These are phyloP conservation scores for Abscondita cerata DNA, from an alignment of 2,888 invertebrate genomes.

Conservation along the genomic window DNA sequence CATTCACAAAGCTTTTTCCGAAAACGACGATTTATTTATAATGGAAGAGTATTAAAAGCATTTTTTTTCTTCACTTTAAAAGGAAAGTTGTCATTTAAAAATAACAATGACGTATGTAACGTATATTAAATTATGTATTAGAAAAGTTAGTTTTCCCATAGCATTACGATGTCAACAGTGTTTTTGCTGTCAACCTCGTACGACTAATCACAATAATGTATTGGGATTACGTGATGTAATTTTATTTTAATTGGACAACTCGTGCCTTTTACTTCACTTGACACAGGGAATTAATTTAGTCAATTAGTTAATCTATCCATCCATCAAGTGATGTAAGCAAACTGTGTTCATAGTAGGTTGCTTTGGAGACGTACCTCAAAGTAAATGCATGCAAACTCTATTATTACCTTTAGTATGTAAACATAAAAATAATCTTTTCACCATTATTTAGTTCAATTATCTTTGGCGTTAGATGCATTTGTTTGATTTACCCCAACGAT, in stretches of 20 bases:
- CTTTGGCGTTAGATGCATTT: conserved; percentile 17
- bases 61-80: too few species aligned
- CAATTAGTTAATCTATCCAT: conserved; percentile 49
- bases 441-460: conserved; percentile 31
- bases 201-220: conserved; percentile 35
- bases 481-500: conserved; percentile 18
- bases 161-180: conserved; percentile 26
- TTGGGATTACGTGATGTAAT: conserved; percentile 35
- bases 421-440: conserved; percentile 14
- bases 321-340: conserved; percentile 43
- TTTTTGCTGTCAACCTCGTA: conserved; percentile 27
- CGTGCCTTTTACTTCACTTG: conserved; percentile 43
- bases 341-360: conserved; percentile 41
- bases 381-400: conserved; percentile 1
- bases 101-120: neutral
- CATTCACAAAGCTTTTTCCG: too few species aligned
- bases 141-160: conserved; percentile 29
- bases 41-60: too few species aligned
- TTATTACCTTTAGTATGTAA: conserved; percentile 1
- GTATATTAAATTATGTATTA: conserved; percentile 28
- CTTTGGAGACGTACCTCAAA: conserved; percentile 34
- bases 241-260: conserved; percentile 38
- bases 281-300: conserved; percentile 49
- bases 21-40: too few species aligned
- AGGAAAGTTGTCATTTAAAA: too few species aligned